Evolutionary conservation across 1,140 invertebrate species (phyloP), one percentile per base, ranked within the genome.

Genomic region (Drosophila neocordata): DNA sequence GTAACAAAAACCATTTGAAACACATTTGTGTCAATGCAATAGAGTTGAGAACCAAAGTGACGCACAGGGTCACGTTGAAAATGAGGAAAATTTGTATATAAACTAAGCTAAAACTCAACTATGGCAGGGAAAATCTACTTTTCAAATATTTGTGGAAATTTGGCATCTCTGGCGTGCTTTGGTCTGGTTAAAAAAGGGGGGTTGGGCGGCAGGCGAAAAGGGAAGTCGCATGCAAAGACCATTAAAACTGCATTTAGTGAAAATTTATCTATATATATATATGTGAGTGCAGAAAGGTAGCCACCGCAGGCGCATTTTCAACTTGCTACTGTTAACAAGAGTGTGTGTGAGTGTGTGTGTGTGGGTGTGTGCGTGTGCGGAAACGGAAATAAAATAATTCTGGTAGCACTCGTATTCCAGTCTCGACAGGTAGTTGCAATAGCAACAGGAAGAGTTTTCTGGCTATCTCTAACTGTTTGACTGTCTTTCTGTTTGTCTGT

Each of bases 171-270:
- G 72, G n/a, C 35, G 15, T 20, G 37, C 61, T 61, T 51, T 65
- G 18, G 37, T 7, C 27, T 31, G 27, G 27, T 6, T 31, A 31
- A 31, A 31, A 31, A 6, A 55, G 56, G 38, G 44, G 31, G 61
- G 56, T 38, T 55, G 27, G 35, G 67, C 5, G 15, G 22, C 11
- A 48, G 24, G 51, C 18, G 48, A 13, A 34, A 15, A 13, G 41
- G 38, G 41, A 51, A 68, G 70, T 55, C 51, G 57, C 67, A 66
- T 51, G 57, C 67, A 72, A 62, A 68, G 75, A 65, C 66, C 83
- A 88, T 88, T 88, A 88, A 88, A 88, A 88, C 64, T 88, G 83
- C 83, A 88, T 88, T 88, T 88, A 88, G 79, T 83, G 69, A 69
- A 77, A 83, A 87, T 88, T 79, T 87, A 88, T 73, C 71, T 77